A percentile compares a stretch with the other conserved stretches of the same genome.
phyloP scores from a whole-genome alignment of 2,888 invertebrate genomes.

The Sinelater perroti region DNA sequence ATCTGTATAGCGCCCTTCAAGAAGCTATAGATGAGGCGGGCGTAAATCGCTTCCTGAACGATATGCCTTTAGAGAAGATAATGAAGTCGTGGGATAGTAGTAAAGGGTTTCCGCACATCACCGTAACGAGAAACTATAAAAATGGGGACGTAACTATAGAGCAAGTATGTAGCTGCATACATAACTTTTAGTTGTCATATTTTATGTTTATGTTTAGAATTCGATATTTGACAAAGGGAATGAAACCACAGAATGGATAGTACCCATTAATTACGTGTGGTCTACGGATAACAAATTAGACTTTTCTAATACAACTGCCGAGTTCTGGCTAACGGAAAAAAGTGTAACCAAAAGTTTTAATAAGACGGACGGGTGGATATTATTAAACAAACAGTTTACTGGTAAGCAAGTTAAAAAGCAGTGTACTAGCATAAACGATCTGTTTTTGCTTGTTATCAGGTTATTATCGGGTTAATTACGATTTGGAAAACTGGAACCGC shows the following conservation, averaged over 20 bases:
- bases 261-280: conserved; percentile 13
- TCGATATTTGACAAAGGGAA: background rate
- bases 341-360: background rate
- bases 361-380: conserved; percentile 49
- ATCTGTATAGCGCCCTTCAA: conserved; percentile 52
- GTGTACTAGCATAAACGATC: background rate
- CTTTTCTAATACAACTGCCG: conserved; percentile 7
- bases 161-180: conserved; percentile 18
- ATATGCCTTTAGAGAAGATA: conserved; percentile 4
- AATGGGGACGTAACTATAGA: conserved; percentile 3
- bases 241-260: background rate
- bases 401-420: background rate
- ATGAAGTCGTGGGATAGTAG: conserved; percentile 25
- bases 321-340: conserved; percentile 29
- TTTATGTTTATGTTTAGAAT: background rate
- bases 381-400: conserved; percentile 47
- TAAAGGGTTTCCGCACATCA: conserved; percentile 33
- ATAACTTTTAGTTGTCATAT: too few relatives aligned
- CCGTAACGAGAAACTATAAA: conserved; percentile 15
- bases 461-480: conserved; percentile 78
- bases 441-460: conserved; percentile 56
- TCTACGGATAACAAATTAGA: background rate
- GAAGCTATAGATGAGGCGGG: conserved; percentile 1
- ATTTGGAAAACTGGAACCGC: conserved; percentile 70
- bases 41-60: background rate